Evolutionary conservation across 2,888 invertebrate species (phyloP).

Genomic region (Macropis europaea): DNA sequence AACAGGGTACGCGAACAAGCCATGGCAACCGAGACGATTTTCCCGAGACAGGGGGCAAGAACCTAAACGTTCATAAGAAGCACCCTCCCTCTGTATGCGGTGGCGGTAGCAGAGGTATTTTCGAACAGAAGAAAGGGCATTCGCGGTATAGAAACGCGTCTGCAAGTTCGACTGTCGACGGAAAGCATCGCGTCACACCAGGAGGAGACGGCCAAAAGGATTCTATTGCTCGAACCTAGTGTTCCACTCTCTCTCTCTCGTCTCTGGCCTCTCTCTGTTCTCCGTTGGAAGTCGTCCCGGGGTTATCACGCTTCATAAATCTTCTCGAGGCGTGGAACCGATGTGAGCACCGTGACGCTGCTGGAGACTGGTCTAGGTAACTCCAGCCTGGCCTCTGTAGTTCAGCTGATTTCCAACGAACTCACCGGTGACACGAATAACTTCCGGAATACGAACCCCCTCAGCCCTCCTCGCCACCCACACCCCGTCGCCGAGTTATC

Average conservation of each 20-base stretch:
- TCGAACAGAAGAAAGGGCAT: neutral
- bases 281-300: slow-evolving; percentile 23
- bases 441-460: slow-evolving; percentile 38
- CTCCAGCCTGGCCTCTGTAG: slow-evolving; percentile 33
- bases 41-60: too few species aligned
- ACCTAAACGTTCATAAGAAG: neutral
- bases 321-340: slow-evolving; percentile 51
- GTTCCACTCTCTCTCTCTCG: slow-evolving; percentile 26
- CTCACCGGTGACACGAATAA: slow-evolving; percentile 51
- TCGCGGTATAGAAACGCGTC: neutral
- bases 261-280: slow-evolving; percentile 25
- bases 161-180: slow-evolving; percentile 20
- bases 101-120: neutral
- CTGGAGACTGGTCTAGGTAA: slow-evolving; percentile 10
- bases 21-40: too few species aligned
- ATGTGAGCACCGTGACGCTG: slow-evolving; percentile 37
- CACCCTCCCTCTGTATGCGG: neutral
- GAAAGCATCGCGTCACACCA: neutral
- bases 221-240: slow-evolving; percentile 44
- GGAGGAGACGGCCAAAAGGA: slow-evolving; percentile 25
- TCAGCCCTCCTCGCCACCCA: neutral
- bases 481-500: slow-evolving; percentile 36
- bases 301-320: slow-evolving; percentile 66
- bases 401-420: slow-evolving; percentile 44
- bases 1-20: too few species aligned